A percentile compares a stretch with the other conserved stretches of the same genome.
Conservation (phyloP, 2,797 vertebrate species). For the Mormyrops boulengeri region DNA sequence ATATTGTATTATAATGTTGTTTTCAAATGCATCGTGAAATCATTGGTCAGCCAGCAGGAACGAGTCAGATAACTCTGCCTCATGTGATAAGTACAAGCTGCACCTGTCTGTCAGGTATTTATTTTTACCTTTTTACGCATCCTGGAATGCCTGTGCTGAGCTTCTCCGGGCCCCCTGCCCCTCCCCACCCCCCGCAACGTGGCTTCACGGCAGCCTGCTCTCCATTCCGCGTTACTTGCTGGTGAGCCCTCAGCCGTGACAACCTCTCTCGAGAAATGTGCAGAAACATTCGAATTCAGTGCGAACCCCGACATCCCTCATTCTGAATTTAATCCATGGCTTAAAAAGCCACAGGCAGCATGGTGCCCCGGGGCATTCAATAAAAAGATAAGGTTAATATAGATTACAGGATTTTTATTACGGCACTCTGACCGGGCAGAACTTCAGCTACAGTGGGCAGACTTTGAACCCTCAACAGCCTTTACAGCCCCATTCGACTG, state of each 20-base stretch:
- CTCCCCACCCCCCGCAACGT: background rate
- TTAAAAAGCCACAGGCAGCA: background rate
- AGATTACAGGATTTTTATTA: background rate
- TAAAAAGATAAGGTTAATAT: background rate
- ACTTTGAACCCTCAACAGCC: background rate
- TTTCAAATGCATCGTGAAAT: background rate
- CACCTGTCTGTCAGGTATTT: background rate
- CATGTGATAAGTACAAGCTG: background rate
- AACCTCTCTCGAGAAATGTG: background rate
- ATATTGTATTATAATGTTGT: background rate
- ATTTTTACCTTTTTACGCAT: background rate
- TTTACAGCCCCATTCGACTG: background rate
- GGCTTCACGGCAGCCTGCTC: background rate
- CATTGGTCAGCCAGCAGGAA: background rate
- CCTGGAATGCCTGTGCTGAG: background rate
- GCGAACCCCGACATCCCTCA: background rate
- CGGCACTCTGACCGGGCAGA: background rate
- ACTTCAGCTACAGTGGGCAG: background rate
- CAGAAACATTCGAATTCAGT: background rate
- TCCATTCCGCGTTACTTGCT: background rate
- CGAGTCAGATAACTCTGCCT: background rate
- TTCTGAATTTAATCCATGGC: background rate
- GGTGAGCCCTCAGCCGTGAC: background rate
- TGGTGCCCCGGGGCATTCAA: background rate
- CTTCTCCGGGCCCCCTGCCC: background rate